A percentile compares a stretch with the other conserved stretches of the same genome.
These are phyloP conservation scores for Todus mexicanus DNA, from an alignment of 2,797 vertebrate species.

Conservation along the genomic window DNA sequence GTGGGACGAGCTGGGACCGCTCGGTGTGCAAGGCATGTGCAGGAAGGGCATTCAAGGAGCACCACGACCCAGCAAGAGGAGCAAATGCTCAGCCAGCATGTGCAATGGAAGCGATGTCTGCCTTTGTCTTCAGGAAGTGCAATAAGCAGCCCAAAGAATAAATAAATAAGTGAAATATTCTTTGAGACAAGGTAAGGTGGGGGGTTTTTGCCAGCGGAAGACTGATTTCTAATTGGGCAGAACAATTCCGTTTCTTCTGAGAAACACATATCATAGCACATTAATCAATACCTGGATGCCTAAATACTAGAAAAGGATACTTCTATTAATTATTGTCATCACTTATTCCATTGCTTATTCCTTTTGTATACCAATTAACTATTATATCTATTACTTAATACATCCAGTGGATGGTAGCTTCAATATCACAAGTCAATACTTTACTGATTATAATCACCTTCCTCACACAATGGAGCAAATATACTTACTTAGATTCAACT, in stretches of 20 bases:
- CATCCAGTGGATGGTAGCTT: background rate
- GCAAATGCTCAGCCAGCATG: background rate
- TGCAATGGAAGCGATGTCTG: fast-evolving
- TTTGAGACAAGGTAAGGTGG: background rate
- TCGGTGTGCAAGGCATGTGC: fast-evolving
- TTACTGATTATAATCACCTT: background rate
- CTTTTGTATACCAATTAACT: background rate
- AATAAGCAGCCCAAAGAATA: background rate
- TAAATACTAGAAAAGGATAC: background rate
- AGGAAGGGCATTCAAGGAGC: background rate
- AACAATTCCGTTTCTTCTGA: background rate
- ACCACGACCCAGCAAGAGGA: background rate
- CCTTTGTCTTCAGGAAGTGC: background rate
- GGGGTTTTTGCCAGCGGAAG: background rate
- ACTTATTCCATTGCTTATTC: background rate
- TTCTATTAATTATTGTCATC: background rate
- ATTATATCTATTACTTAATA: background rate
- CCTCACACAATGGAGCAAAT: background rate
- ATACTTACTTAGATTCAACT: background rate
- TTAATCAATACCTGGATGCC: background rate
- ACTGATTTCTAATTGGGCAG: background rate
- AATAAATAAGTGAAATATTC: background rate
- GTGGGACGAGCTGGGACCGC: background rate
- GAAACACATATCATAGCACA: background rate
- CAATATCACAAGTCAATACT: background rate